Conservation (phyloP, 2,797 vertebrate genomes). For the Phyllotis vaccarum region DNA sequence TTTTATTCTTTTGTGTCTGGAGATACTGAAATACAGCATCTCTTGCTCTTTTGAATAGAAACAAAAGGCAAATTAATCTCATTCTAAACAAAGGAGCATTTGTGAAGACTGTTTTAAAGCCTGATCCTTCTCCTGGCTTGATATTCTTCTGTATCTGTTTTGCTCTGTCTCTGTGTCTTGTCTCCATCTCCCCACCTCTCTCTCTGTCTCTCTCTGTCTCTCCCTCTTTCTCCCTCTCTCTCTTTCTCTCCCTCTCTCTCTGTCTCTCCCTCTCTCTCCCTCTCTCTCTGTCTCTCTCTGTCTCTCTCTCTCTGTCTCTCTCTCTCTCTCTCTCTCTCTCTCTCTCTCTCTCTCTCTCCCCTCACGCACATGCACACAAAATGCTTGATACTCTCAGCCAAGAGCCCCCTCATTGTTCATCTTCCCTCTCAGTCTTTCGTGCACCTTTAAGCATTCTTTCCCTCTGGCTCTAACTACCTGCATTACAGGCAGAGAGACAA, state of each 20-base stretch:
- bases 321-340: no score
- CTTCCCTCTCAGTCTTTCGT: not conserved
- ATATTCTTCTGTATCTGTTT: not conserved
- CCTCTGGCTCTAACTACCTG: not conserved
- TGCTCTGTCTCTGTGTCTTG: not conserved
- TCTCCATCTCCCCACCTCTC: not conserved
- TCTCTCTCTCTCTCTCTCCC: no score
- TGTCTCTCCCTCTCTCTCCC: not conserved
- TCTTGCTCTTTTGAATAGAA: not conserved
- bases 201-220: not conserved
- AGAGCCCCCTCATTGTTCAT: accelerated
- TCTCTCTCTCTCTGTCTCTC: not conserved
- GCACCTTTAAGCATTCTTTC: not conserved
- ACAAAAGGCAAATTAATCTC: not conserved
- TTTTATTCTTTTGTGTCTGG: constrained; percentile 60
- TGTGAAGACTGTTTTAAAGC: not conserved
- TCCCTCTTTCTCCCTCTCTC: not conserved
- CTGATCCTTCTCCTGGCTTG: not conserved
- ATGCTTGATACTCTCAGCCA: not conserved
- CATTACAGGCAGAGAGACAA: not conserved
- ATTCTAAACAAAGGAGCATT: constrained; percentile 61
- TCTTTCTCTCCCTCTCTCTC: not conserved
- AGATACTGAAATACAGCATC: constrained; percentile 21
- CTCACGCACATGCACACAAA: no score
- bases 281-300: not conserved